Evolutionary conservation across 2,888 invertebrate genomes (phyloP), one percentile per base, ranked within the genome.

Genomic region (Spodoptera picta): DNA sequence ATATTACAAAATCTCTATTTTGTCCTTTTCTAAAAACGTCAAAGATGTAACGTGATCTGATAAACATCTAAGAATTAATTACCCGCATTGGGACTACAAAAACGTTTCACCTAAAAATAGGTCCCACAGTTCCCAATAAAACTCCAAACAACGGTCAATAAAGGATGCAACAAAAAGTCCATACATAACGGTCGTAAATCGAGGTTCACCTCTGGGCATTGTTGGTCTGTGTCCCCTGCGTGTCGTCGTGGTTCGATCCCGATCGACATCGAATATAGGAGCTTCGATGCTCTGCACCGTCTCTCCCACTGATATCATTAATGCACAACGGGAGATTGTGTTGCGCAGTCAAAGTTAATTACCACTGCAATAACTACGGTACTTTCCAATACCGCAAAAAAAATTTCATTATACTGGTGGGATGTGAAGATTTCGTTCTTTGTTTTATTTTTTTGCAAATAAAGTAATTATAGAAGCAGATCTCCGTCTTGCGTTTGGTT

Each of bases 181-280:
- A 81, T 82, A 79, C 73, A 78, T 81, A 76, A 77, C 60, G 61
- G 50, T 73, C 79, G 76, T 79, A 81, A 79, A 80, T 79, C 67
- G 68, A 45, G 51, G 67, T 73, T 66, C 75, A 74, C 82, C 81
- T 83, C 82, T 82, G 79, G 70, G 75, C 69, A 65, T 76, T 75
- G 77, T 78, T 83, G 77, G 71, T 84, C 84, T 83, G 77, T 81
- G 82, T 83, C 80, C 81, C 80, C 74, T 87, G 85, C 84, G 86
- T 88, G 89, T 87, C 82, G 85, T 84, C 81, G 83, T 75, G 78
- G 75, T 79, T 67, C 82, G 74, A 82, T 76, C 68, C 65, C 81
- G 80, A 86, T 87, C 84, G 80, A 80, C 83, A 84, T 84, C 83
- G 76, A 79, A 83, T 83, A 83, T 78, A 81, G 81, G 81, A 82